Percentiles rank a stretch among this genome's conserved stretches.
These are phyloP conservation scores for Lampris megalopsis DNA, from an alignment of 2,113 vertebrate species.

Conservation along the genomic window DNA sequence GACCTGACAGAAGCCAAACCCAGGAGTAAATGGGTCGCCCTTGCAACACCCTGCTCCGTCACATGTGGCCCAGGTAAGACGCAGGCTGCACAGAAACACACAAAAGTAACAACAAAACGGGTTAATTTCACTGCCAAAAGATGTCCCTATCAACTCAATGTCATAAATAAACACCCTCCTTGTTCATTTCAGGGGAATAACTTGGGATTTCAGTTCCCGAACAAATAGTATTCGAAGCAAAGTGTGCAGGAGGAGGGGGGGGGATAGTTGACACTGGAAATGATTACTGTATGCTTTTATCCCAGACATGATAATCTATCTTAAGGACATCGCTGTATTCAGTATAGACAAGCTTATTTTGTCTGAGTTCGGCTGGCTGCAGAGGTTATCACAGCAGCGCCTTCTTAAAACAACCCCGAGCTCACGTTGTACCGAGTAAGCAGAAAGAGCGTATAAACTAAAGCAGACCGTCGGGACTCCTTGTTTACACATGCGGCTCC, in stretches of 20 bases:
- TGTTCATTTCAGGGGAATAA: background rate
- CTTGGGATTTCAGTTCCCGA: background rate
- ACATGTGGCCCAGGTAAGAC: constrained; percentile 90
- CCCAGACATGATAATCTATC: background rate
- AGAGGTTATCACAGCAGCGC: no score
- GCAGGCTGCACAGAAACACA: background rate
- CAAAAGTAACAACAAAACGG: background rate
- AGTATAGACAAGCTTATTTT: no score
- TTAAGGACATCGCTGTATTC: background rate
- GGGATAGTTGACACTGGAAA: background rate
- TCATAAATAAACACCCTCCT: background rate
- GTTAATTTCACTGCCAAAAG: background rate
- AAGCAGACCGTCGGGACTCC: no score
- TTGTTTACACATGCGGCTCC: background rate
- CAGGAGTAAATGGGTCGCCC: constrained; percentile 78
- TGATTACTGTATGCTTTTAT: background rate
- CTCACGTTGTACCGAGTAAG: no score
- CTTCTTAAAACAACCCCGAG: no score
- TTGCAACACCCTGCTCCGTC: constrained; percentile 84
- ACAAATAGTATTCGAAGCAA: background rate
- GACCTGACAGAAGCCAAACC: constrained; percentile 34
- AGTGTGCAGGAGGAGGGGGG: background rate
- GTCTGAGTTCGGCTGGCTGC: no score
- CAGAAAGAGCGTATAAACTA: no score
- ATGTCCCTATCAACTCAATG: background rate